Evolutionary conservation across 2,797 vertebrate species (phyloP).

Genomic region (Chelon auratus): DNA sequence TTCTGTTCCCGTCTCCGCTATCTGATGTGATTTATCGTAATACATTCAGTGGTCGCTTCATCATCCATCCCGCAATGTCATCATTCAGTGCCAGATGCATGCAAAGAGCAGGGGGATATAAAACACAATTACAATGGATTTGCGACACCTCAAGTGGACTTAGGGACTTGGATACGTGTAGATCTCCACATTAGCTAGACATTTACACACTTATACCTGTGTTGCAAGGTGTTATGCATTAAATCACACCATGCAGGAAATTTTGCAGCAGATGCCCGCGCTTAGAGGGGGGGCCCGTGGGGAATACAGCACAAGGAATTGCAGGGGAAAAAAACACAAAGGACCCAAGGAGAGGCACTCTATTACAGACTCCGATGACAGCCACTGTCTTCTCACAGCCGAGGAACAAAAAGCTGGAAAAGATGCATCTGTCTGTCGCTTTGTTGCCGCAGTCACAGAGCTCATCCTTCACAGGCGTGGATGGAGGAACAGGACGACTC

Average conservation of each 20-base stretch:
- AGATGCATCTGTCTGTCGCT: slow-evolving; percentile 30
- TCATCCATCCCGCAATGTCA: slow-evolving; percentile 49
- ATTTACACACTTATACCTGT: slow-evolving; percentile 2
- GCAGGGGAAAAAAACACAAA: neutral
- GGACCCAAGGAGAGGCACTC: slow-evolving; percentile 30
- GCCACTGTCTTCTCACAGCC: slow-evolving; percentile 33
- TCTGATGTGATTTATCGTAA: slow-evolving; percentile 66
- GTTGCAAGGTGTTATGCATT: neutral
- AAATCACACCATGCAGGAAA: slow-evolving; percentile 2
- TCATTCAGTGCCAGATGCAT: slow-evolving; percentile 52
- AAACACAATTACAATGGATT: slow-evolving; percentile 61
- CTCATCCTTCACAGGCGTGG: slow-evolving; percentile 46
- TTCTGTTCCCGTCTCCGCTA: slow-evolving; percentile 34
- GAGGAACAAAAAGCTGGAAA: slow-evolving; percentile 39
- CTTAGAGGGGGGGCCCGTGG: neutral
- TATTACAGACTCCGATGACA: slow-evolving; percentile 37
- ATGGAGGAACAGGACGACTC: slow-evolving; percentile 23
- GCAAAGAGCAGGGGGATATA: slow-evolving; percentile 47
- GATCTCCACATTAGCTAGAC: slow-evolving; percentile 24
- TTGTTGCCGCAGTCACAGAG: slow-evolving; percentile 37
- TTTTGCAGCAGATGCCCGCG: slow-evolving; percentile 10
- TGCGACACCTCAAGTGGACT: slow-evolving; percentile 22
- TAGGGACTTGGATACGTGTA: neutral
- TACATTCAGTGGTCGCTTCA: slow-evolving; percentile 40
- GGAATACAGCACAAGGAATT: slow-evolving; percentile 12